Evolutionary conservation across 2,113 vertebrate species (phyloP), one percentile per base, ranked within the genome.

Genomic region (Pachycephala philippinensis): DNA sequence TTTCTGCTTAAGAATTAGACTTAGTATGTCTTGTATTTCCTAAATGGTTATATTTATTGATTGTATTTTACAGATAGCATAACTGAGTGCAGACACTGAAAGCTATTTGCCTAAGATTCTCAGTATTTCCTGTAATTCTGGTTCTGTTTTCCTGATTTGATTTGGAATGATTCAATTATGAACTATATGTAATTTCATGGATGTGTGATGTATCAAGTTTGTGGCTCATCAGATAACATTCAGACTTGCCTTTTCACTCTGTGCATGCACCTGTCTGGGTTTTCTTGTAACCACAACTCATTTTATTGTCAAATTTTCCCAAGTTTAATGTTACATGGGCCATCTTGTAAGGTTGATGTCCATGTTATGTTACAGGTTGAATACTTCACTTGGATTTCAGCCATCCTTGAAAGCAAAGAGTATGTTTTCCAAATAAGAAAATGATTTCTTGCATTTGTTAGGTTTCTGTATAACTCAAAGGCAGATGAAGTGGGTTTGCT

Each of bases 51-150:
- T 10, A 2, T 86, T 90, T 95, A 90, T 87, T 1, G 10, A 63
- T 91, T 63, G 54, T 78, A 13, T 90, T 95, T 95, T 92, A 84
- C 52, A 54, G 76, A 78, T 54, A 86, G n/a, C 31, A 8, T 90
- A 89, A 81, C 60, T 71, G 91, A 87, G 56, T 92, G 69, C 94
- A 95, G 89, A 61, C 52, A 52, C 52, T 75, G 87, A 94, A 81
- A 85, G 45, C 87, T 87, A 13, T 91, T 87, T 95, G 91, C 87
- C 74, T 60, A 53, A 87, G 87, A 84, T 94, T 90, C 61, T 47
- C 47, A 72, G 61, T 94, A 84, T 95, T 96, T 97, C 96, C 93
- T 95, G 93, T 92, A 93, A 89, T 89, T 95, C 87, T 95, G 74
- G 69, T 89, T 92, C 65, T 87, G 61, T 75, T 94, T 96, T 92